Conservation (phyloP, 2,113 vertebrate species). For the Lepus timidus region DNA sequence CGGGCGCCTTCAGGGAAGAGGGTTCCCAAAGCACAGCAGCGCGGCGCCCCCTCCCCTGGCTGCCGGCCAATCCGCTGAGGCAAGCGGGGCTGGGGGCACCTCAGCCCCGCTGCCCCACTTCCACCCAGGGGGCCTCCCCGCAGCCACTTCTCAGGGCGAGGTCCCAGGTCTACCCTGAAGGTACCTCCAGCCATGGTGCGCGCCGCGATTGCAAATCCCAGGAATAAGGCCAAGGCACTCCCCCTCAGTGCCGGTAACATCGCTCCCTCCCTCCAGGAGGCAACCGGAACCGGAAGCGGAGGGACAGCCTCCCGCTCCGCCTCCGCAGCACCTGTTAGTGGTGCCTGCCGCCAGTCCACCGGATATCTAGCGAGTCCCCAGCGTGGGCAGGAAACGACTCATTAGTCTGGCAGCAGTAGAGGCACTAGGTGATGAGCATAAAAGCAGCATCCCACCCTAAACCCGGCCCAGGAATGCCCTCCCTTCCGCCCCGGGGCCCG, state of each 20-base stretch:
- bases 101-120: not conserved
- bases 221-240: rapidly evolving
- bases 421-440: not conserved
- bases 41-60: not conserved
- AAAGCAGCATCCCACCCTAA: not conserved
- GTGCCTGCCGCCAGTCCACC: rapidly evolving
- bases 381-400: not conserved
- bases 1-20: not conserved
- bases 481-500: not conserved
- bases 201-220: not conserved
- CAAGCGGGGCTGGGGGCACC: too few species aligned
- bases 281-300: constrained; percentile 71
- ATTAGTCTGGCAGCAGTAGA: not conserved
- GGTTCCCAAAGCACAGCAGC: rapidly evolving
- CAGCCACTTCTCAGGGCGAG: rapidly evolving
- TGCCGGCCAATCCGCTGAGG: not conserved
- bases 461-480: not conserved
- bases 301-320: not conserved
- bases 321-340: not conserved
- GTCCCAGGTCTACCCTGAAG: not conserved
- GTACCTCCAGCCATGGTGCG: constrained; percentile 66
- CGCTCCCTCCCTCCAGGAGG: not conserved
- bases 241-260: not conserved
- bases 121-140: not conserved
- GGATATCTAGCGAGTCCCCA: rapidly evolving